phyloP scores from a whole-genome alignment of 2,797 vertebrate genomes.

The Neopelma chrysocephalum region DNA sequence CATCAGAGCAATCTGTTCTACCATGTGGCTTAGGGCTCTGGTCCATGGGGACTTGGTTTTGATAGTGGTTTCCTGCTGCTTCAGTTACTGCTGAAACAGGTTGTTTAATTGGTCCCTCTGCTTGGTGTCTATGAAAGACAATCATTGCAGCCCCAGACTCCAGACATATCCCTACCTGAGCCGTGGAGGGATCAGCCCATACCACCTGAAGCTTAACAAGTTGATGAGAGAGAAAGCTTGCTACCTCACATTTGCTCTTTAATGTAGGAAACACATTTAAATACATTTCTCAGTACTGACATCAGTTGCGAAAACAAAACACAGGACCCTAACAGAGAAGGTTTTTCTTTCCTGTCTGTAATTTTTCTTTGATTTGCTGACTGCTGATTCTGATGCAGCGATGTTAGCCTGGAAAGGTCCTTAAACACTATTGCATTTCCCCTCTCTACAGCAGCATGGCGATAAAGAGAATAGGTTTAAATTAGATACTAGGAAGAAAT shows the following conservation, averaged over 20 bases:
- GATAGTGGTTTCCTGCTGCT: not conserved
- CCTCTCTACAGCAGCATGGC: not conserved
- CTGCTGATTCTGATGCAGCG: not conserved
- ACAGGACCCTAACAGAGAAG: not conserved
- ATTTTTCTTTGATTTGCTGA: not conserved
- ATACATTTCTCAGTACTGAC: not conserved
- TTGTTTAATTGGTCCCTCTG: not conserved
- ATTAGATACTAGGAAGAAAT: not conserved
- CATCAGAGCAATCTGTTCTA: not conserved
- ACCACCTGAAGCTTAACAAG: not conserved
- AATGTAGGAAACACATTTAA: not conserved
- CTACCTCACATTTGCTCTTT: not conserved
- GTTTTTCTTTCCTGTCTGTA: not conserved
- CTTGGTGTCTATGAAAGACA: not conserved
- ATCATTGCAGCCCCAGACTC: not conserved
- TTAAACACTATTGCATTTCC: not conserved
- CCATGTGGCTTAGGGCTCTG: not conserved
- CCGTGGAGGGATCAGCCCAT: rapidly evolving
- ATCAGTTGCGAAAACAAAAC: not conserved
- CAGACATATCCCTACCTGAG: not conserved
- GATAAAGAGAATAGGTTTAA: not conserved
- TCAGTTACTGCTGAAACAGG: not conserved
- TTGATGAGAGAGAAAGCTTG: not conserved
- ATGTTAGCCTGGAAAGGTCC: not conserved
- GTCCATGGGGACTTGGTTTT: not conserved